Conservation (phyloP, 1,140 invertebrate species). For the Adoxophyes honmai region DNA sequence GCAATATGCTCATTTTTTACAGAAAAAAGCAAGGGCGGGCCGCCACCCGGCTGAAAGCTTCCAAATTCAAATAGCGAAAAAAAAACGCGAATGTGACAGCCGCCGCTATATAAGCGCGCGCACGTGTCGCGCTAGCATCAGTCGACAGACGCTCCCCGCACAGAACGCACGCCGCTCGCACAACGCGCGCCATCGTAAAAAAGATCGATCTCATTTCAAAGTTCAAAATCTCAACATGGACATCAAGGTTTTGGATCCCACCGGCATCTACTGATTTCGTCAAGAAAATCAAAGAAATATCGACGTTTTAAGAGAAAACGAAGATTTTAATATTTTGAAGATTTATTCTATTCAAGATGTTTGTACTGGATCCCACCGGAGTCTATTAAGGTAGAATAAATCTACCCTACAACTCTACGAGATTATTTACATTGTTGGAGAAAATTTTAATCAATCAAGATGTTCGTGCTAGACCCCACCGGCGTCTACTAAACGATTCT, state of each 20-base stretch:
- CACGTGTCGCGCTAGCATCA: constrained; percentile 64
- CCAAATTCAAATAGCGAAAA: constrained; percentile 73
- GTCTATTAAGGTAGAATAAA: constrained; percentile 42
- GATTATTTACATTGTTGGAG: too few species aligned
- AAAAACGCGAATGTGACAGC: constrained; percentile 64
- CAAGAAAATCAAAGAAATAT: constrained; percentile 18
- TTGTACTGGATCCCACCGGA: constrained; percentile 40
- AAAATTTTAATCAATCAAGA: constrained; percentile 32
- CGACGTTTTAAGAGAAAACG: constrained; percentile 2
- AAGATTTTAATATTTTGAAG: constrained; percentile 19
- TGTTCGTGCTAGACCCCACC: constrained; percentile 60
- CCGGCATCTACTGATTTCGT: constrained; percentile 57
- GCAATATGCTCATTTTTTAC: constrained; percentile 52
- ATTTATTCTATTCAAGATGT: constrained; percentile 33
- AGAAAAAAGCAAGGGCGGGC: constrained; percentile 54
- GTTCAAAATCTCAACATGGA: constrained; percentile 46
- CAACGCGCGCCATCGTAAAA: constrained; percentile 60
- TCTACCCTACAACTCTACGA: not conserved
- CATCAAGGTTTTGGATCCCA: constrained; percentile 66
- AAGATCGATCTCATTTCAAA: constrained; percentile 58
- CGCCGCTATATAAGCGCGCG: constrained; percentile 54
- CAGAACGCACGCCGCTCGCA: constrained; percentile 47
- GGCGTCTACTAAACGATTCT: constrained; percentile 50
- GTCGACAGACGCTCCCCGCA: constrained; percentile 47
- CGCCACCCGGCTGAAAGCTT: constrained; percentile 70